A percentile compares a stretch with the other conserved stretches of the same genome.
Evolutionary conservation across 2,888 invertebrate species (phyloP).

Genomic region (Tipula lateralis): DNA sequence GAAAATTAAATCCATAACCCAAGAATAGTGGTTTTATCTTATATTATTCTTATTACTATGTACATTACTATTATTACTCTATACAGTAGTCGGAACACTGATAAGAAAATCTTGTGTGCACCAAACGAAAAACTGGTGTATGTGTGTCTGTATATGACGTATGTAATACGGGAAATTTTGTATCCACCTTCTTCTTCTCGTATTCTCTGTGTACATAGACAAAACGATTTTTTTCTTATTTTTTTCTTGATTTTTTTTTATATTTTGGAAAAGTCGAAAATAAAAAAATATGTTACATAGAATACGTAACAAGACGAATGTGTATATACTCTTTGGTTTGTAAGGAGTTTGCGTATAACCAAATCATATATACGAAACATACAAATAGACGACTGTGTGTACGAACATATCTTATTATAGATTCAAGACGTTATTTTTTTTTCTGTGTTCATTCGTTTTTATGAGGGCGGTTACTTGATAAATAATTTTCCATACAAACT

Average conservation of each 20-base stretch:
- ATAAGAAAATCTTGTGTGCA: neutral
- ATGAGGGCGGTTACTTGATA: constrained; percentile 11
- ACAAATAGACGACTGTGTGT: neutral
- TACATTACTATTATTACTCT: neutral
- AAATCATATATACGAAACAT: neutral
- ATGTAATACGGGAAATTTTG: neutral
- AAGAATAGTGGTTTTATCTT: constrained; percentile 19
- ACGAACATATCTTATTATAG: constrained; percentile 9
- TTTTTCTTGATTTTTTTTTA: neutral
- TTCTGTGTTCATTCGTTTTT: neutral
- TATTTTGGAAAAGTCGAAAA: neutral
- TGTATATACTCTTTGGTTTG: neutral
- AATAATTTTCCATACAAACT: neutral
- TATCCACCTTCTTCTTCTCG: constrained; percentile 4
- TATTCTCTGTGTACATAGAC: neutral
- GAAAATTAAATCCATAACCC: constrained; percentile 16
- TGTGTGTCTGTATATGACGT: neutral
- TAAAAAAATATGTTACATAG: neutral
- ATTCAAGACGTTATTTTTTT: constrained; percentile 1
- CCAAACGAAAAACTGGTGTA: neutral
- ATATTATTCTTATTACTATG: neutral
- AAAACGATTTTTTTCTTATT: constrained; percentile 12
- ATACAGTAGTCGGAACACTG: neutral
- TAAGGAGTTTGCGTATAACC: constrained; percentile 15
- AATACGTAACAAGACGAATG: neutral